These are phyloP conservation scores for Phyllostomus discolor DNA, from an alignment of 2,113 vertebrate genomes.

Conservation along the genomic window DNA sequence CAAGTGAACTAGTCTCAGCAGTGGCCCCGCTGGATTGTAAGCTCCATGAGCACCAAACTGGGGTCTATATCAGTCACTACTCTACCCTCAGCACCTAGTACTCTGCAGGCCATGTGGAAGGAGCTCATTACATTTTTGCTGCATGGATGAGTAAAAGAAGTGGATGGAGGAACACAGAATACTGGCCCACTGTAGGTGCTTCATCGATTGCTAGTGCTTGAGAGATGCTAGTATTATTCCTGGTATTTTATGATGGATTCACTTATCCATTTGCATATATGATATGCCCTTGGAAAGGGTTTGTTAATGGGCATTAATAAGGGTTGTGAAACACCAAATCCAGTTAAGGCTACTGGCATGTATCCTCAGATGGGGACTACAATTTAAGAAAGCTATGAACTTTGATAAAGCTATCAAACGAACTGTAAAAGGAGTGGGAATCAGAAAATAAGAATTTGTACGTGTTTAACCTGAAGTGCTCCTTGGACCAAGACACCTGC, in stretches of 20 bases:
- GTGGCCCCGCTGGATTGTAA: neutral
- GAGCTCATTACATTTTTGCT: neutral
- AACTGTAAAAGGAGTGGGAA: neutral
- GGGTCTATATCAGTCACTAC: neutral
- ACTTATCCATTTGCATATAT: neutral
- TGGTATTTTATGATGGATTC: neutral
- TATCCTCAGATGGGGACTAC: neutral
- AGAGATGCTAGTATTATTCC: neutral
- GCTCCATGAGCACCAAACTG: neutral
- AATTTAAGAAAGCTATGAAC: neutral
- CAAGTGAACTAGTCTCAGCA: neutral
- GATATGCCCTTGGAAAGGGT: neutral
- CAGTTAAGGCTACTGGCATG: neutral
- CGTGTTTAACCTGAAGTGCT: neutral
- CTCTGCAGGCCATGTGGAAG: neutral
- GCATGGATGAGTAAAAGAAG: neutral
- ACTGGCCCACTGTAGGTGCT: neutral
- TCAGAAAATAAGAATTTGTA: neutral
- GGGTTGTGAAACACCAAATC: neutral
- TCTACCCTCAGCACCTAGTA: neutral
- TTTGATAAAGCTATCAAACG: neutral
- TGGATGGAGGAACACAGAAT: neutral
- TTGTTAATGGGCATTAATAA: constrained; percentile 4
- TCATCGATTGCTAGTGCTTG: neutral
- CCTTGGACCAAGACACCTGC: neutral